A percentile compares a stretch with the other conserved stretches of the same genome.
phyloP scores from a whole-genome alignment of 2,888 invertebrate genomes.

The Ceraclea dissimilis region DNA sequence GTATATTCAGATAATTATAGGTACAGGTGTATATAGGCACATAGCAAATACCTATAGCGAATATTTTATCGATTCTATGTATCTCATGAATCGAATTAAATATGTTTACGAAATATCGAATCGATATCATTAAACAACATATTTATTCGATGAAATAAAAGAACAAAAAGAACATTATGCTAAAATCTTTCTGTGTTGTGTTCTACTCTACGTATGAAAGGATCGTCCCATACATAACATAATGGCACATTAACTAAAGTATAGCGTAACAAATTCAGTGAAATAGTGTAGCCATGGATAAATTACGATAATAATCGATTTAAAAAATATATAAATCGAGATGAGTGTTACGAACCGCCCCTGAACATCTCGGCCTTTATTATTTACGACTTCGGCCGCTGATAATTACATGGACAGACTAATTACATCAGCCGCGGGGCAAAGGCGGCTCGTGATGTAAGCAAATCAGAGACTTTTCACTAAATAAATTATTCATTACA shows the following conservation, averaged over 20 bases:
- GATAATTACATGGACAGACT: conserved; percentile 49
- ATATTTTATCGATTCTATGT: too few species aligned
- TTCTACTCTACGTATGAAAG: too few species aligned
- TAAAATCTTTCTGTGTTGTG: too few species aligned
- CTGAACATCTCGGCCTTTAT: conserved; percentile 29
- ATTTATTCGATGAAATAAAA: too few species aligned
- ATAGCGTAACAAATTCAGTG: not conserved
- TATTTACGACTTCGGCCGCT: conserved; percentile 37
- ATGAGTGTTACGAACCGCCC: conserved; percentile 17
- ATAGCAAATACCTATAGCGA: too few species aligned
- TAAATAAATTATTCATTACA: conserved; percentile 3
- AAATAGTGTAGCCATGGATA: not conserved
- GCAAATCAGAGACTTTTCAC: conserved; percentile 14
- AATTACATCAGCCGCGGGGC: conserved; percentile 44
- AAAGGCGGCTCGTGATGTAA: conserved; percentile 22
- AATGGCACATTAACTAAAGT: not conserved
- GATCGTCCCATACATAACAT: too few species aligned
- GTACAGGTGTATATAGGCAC: too few species aligned
- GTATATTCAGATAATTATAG: too few species aligned
- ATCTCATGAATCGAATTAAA: too few species aligned
- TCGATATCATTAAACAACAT: too few species aligned
- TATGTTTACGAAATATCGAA: too few species aligned
- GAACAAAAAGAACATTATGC: too few species aligned
- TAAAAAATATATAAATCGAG: conserved; percentile 15
- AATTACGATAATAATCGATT: conserved; percentile 16